Conservation (phyloP, 2,888 invertebrate species). For the Eupithecia centaureata region DNA sequence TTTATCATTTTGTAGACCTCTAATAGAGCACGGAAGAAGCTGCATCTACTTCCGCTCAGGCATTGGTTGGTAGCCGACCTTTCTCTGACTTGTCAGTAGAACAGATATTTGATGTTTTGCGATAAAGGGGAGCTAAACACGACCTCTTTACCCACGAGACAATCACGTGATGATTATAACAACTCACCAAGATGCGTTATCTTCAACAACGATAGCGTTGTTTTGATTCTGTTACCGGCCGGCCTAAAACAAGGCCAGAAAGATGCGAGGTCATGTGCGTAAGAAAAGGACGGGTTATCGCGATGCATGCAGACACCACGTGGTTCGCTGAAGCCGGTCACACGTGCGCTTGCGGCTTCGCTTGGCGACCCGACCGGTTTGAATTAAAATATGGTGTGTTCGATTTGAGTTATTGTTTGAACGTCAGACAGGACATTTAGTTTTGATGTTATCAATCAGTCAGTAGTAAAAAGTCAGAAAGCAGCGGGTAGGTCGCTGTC, state of each 20-base stretch:
- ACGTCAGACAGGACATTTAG: neutral
- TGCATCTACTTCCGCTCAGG: too few relatives aligned
- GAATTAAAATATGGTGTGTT: conserved; percentile 7
- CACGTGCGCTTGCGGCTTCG: conserved; percentile 24
- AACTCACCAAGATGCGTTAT: conserved; percentile 36
- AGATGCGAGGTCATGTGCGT: conserved; percentile 43
- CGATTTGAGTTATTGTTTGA: neutral
- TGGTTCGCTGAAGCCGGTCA: conserved; percentile 41
- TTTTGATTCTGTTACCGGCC: conserved; percentile 46
- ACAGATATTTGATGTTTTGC: too few relatives aligned
- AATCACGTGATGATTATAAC: conserved; percentile 23
- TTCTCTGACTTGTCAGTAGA: too few relatives aligned
- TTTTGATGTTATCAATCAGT: too few relatives aligned
- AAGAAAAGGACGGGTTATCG: conserved; percentile 55
- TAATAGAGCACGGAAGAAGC: too few relatives aligned
- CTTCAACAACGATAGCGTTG: conserved; percentile 36
- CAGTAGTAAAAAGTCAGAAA: too few relatives aligned
- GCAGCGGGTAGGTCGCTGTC: too few relatives aligned
- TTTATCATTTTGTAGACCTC: too few relatives aligned
- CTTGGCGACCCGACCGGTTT: conserved; percentile 33
- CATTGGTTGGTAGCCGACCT: too few relatives aligned
- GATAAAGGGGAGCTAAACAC: too few relatives aligned
- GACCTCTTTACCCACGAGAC: neutral
- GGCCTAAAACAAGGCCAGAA: conserved; percentile 47
- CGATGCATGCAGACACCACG: conserved; percentile 62